Percentiles rank a stretch among this genome's conserved stretches.
Evolutionary conservation across 2,113 vertebrate genomes (phyloP).

Genomic region (Uropsilus gracilis): DNA sequence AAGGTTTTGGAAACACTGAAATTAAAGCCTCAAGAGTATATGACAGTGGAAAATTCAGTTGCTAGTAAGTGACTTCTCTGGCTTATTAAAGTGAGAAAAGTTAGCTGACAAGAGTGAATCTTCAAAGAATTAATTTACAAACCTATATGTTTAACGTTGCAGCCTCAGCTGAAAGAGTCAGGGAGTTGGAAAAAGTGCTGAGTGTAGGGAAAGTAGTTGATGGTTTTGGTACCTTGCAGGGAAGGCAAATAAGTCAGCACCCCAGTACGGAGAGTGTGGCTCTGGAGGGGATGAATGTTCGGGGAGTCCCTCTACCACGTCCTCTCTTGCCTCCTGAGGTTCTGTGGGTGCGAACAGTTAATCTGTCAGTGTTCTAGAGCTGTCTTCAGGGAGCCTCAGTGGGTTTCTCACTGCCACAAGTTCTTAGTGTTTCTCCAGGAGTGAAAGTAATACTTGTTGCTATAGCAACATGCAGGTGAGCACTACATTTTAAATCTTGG

Average conservation of each 20-base stretch:
- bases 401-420: not conserved
- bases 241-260: not conserved
- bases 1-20: not conserved
- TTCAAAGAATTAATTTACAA: constrained; percentile 73
- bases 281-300: too few relatives aligned
- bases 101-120: constrained; percentile 64
- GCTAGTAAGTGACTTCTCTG: not conserved
- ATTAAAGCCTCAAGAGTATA: not conserved
- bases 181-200: constrained; percentile 40
- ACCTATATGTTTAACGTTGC: not conserved
- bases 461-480: not conserved
- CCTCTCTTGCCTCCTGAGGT: not conserved
- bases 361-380: not conserved
- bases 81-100: constrained; percentile 12
- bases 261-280: not conserved
- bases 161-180: constrained; percentile 67
- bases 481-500: rapidly evolving
- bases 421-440: not conserved
- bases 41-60: not conserved
- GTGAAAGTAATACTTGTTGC: not conserved
- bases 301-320: not conserved
- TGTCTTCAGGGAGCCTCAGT: not conserved
- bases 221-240: not conserved
- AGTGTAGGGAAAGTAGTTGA: not conserved
- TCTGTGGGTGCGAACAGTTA: not conserved